Base-by-base conservation (phyloP, 2,888 invertebrate genomes). In the Anarsia innoxiella region DNA sequence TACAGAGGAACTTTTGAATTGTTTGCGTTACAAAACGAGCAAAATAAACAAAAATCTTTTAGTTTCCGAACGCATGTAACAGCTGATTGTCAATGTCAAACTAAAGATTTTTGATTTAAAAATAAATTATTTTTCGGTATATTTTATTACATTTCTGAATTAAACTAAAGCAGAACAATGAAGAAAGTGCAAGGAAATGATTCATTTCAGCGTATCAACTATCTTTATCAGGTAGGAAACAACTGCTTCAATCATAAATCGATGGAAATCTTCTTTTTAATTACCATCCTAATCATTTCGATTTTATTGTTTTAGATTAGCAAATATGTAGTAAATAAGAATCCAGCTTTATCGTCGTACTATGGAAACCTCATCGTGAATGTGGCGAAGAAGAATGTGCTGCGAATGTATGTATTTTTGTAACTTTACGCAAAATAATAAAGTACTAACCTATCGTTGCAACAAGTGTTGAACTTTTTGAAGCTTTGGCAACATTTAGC, bases 121-220 rank as follows among this genome's bases (percentile, higher is more conserved):
- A 19, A 5, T 19, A 8, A 8, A 5, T 19, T 8, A 19, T n/a
- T 19, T 16, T 2, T 23, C n/a, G n/a, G 4, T 4, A 9, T 9
- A 25, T 4, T 25, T 25, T 25, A 25, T 9, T 9, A 3, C n/a
- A 25, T 25, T 19, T 23, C 1, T 3, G 25, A 16, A 34, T 34
- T 15, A 34, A 45, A 36, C 34, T 49, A 34, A 13, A 27, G n/a
- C 54, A 41, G 45, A 70, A 53, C 56, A 71, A n/a, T 72, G 59
- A 88, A 84, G 57, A 86, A 87, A 66, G 88, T 90, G 41, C 87
- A 87, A 53, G 90, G 89, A 38, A 89, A 89, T 59, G 90, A 91
- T 62, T 82, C 87, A 13, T 89, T 91, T 56, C 88, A 90, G 56
- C 77, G 91, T 40, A 89, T 91, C 65, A 91, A 91, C 66, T 91